Conservation (phyloP, 2,113 vertebrate species). For the Riparia riparia region DNA sequence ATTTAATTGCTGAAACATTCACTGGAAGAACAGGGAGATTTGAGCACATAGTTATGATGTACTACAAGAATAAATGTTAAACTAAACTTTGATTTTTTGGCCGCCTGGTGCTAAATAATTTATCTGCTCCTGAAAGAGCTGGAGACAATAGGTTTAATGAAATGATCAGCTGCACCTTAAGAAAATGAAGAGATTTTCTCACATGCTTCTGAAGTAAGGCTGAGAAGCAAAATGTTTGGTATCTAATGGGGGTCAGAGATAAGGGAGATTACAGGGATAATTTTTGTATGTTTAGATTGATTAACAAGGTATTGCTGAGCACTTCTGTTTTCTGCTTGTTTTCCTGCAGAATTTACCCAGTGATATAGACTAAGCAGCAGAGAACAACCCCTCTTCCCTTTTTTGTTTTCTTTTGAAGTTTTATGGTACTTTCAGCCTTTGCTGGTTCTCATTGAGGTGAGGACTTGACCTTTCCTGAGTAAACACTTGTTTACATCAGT, state of each 20-base stretch:
- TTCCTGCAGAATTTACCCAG: not conserved
- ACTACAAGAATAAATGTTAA: not conserved
- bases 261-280: not conserved
- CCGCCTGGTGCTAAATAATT: not conserved
- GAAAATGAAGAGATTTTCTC: not conserved
- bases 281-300: not conserved
- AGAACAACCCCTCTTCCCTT: fast-evolving
- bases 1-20: not conserved
- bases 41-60: not conserved
- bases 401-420: not conserved
- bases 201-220: not conserved
- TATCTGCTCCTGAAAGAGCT: not conserved
- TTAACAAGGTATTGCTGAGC: not conserved
- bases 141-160: not conserved
- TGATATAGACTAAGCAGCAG: not conserved
- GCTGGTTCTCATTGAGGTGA: not conserved
- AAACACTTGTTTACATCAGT: not conserved
- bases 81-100: not conserved
- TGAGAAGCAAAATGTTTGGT: not conserved
- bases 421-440: not conserved
- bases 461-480: not conserved
- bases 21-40: not conserved
- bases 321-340: not conserved
- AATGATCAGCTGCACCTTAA: not conserved
- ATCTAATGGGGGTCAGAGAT: not conserved